Conservation (phyloP, 2,113 vertebrate genomes). For the Burhinus bistriatus region DNA sequence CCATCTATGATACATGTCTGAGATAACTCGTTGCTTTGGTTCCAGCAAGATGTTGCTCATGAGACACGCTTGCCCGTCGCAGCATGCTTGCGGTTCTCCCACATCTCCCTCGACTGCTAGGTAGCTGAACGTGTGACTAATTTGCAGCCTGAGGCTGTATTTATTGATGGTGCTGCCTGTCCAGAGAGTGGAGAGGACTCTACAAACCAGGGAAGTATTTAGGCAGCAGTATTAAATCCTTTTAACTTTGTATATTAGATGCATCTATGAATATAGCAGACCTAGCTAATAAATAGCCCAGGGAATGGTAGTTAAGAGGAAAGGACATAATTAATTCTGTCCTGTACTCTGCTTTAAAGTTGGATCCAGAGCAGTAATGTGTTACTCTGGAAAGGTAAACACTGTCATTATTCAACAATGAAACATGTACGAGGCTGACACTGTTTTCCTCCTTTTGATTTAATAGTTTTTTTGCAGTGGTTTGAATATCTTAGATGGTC, state of each 20-base stretch:
- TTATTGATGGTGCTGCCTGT: neutral
- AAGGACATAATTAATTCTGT: conserved; percentile 61
- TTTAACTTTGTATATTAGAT: neutral
- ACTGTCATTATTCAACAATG: conserved; percentile 54
- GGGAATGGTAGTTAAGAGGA: conserved; percentile 42
- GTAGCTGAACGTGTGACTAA: neutral
- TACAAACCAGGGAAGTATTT: neutral
- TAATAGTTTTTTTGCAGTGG: conserved; percentile 31
- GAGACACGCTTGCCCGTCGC: fast-evolving
- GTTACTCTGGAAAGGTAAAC: conserved; percentile 60
- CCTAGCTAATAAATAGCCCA: conserved; percentile 54
- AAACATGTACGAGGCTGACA: conserved; percentile 3
- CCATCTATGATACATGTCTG: fast-evolving
- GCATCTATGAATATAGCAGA: conserved; percentile 31
- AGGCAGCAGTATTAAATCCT: conserved; percentile 4
- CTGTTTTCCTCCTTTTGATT: conserved; percentile 53
- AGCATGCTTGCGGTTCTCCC: neutral
- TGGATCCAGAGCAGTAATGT: conserved; percentile 40
- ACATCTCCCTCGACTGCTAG: fast-evolving
- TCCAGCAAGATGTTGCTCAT: fast-evolving
- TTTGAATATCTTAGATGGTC: neutral
- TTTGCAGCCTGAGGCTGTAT: neutral
- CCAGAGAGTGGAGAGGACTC: neutral
- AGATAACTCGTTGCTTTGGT: neutral
- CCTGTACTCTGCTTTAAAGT: conserved; percentile 48